Percentiles rank a stretch among this genome's conserved stretches.
Evolutionary conservation across 2,888 invertebrate genomes (phyloP).

Genomic region (Drosophila neonasuta): DNA sequence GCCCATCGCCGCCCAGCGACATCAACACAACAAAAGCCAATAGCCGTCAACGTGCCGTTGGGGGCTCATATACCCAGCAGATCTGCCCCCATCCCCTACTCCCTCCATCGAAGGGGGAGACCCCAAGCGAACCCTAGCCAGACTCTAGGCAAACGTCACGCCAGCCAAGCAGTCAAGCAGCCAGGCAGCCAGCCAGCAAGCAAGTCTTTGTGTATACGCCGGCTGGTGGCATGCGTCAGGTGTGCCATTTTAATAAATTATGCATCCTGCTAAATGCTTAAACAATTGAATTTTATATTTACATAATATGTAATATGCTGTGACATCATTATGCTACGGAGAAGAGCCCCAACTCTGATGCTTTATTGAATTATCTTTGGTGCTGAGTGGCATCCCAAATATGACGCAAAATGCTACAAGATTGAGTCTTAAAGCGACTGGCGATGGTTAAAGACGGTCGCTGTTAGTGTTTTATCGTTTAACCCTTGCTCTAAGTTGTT

Average conservation of each 20-base stretch:
- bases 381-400: slow-evolving; percentile 69
- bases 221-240: slow-evolving; percentile 76
- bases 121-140: slow-evolving; percentile 1
- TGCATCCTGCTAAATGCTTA: slow-evolving; percentile 81
- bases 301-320: slow-evolving; percentile 80
- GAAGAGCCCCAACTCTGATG: slow-evolving; percentile 27
- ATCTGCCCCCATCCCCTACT: neutral
- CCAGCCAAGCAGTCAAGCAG: slow-evolving; percentile 2
- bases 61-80: slow-evolving; percentile 12
- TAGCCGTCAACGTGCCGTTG: slow-evolving; percentile 62
- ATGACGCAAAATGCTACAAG: slow-evolving; percentile 55
- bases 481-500: slow-evolving; percentile 4
- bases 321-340: slow-evolving; percentile 73
- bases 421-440: slow-evolving; percentile 10
- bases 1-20: slow-evolving; percentile 24
- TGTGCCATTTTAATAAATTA: slow-evolving; percentile 82
- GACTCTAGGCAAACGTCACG: slow-evolving; percentile 33
- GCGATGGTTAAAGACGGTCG: neutral
- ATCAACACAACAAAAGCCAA: slow-evolving; percentile 70
- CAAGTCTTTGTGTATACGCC: slow-evolving; percentile 40
- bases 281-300: slow-evolving; percentile 82
- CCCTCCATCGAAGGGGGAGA: neutral
- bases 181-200: neutral
- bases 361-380: slow-evolving; percentile 73
- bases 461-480: slow-evolving; percentile 3